A percentile compares a stretch with the other conserved stretches of the same genome.
Conservation (phyloP, 2,113 vertebrate species). For the Sapajus apella region DNA sequence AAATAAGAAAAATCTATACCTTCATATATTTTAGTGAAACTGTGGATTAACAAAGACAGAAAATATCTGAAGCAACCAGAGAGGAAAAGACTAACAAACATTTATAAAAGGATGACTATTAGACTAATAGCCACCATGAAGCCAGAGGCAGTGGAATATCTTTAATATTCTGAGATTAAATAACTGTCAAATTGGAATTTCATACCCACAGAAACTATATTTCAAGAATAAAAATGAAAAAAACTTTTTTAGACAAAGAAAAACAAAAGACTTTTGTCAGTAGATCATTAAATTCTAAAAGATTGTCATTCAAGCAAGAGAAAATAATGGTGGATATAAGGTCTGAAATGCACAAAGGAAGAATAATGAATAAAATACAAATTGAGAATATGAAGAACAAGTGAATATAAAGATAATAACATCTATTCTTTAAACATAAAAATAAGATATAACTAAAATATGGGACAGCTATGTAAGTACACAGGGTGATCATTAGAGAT, state of each 20-base stretch:
- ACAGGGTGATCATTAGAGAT: neutral
- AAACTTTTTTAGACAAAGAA: neutral
- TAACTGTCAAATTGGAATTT: neutral
- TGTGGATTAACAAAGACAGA: neutral
- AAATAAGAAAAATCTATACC: neutral
- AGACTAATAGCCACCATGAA: neutral
- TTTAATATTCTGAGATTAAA: constrained; percentile 17
- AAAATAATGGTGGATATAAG: constrained; percentile 25
- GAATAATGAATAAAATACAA: constrained; percentile 6
- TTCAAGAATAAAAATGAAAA: neutral
- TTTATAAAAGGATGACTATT: neutral
- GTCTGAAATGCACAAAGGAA: neutral
- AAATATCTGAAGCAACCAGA: neutral
- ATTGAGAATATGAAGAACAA: neutral
- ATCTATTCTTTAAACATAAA: constrained; percentile 47
- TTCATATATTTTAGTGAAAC: neutral
- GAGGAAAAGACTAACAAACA: neutral
- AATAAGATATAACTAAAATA: constrained; percentile 15
- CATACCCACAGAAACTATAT: neutral
- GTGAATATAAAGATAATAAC: neutral
- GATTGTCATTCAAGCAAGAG: neutral
- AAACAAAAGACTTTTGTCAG: neutral
- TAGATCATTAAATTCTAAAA: neutral
- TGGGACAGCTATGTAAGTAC: neutral
- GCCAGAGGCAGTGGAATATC: neutral